Conservation (phyloP, 2,888 invertebrate genomes). For the Cylindroiulus punctatus region DNA sequence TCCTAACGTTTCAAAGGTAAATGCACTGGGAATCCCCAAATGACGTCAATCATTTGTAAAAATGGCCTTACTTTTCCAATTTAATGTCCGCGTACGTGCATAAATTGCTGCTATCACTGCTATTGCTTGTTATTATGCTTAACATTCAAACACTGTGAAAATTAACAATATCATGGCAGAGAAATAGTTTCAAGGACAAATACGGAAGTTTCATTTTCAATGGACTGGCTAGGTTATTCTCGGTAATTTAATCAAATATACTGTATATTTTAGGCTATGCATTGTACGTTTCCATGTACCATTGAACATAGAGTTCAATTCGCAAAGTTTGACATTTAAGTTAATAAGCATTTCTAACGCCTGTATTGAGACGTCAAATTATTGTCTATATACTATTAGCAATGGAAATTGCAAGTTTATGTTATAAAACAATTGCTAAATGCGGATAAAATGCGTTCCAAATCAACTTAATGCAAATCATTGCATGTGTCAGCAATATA, state of each 20-base stretch:
- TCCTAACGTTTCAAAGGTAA: neutral
- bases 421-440: no score
- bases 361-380: no score
- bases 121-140: neutral
- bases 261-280: no score
- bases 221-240: neutral
- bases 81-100: neutral
- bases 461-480: no score
- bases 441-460: no score
- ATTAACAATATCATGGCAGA: neutral
- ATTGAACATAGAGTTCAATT: no score
- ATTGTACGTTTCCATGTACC: no score
- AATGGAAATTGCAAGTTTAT: no score
- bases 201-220: neutral
- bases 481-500: no score
- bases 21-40: neutral
- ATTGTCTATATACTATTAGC: no score
- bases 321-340: no score
- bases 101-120: neutral
- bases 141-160: neutral
- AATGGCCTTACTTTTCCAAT: neutral
- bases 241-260: neutral
- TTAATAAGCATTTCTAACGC: no score
- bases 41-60: constrained; percentile 3
- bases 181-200: neutral